Conservation (phyloP, 1,140 invertebrate species). For the Drosophila subpulchrella region DNA sequence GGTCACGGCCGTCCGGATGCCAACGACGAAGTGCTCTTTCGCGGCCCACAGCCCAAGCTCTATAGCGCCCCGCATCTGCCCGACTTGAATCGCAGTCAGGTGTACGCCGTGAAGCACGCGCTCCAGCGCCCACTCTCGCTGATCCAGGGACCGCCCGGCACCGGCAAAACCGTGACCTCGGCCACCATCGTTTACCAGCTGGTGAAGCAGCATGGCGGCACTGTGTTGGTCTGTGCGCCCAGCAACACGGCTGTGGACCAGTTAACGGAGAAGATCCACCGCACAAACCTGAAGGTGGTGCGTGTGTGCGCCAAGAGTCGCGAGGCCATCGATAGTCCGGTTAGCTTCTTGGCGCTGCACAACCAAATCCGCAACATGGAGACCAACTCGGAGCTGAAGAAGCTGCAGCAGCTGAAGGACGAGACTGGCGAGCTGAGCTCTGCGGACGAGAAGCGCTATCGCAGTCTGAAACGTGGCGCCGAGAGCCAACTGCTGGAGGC, state of each 20-base stretch:
- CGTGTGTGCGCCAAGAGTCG: slow-evolving; percentile 98
- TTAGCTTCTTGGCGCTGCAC: slow-evolving; percentile 98
- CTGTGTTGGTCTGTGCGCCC: slow-evolving; percentile 98
- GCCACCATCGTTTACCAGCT: slow-evolving; percentile 99
- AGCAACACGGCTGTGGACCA: slow-evolving; percentile 99
- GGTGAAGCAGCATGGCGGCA: slow-evolving; percentile 96
- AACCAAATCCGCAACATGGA: slow-evolving; percentile 98
- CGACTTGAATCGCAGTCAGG: slow-evolving; percentile 98
- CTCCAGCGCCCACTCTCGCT: slow-evolving; percentile 97
- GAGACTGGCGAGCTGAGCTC: slow-evolving; percentile 98
- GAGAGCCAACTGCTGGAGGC: slow-evolving; percentile 97
- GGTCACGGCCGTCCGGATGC: slow-evolving; percentile 94
- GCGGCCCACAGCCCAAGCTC: slow-evolving; percentile 94
- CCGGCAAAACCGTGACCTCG: slow-evolving; percentile 99
- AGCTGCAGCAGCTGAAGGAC: slow-evolving; percentile 98
- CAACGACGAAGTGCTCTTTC: slow-evolving; percentile 97
- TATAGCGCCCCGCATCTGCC: slow-evolving; percentile 99
- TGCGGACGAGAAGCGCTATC: slow-evolving; percentile 97
- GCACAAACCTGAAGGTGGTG: slow-evolving; percentile 98
- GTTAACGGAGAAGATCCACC: slow-evolving; percentile 99
- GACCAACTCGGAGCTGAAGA: slow-evolving; percentile 95
- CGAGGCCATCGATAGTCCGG: slow-evolving; percentile 98
- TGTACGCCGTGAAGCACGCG: slow-evolving; percentile 99
- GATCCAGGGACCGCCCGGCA: slow-evolving; percentile 96
- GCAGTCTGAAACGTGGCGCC: slow-evolving; percentile 95